These are phyloP conservation scores for Bombycilla garrulus DNA, from an alignment of 2,113 vertebrate species.

Conservation along the genomic window DNA sequence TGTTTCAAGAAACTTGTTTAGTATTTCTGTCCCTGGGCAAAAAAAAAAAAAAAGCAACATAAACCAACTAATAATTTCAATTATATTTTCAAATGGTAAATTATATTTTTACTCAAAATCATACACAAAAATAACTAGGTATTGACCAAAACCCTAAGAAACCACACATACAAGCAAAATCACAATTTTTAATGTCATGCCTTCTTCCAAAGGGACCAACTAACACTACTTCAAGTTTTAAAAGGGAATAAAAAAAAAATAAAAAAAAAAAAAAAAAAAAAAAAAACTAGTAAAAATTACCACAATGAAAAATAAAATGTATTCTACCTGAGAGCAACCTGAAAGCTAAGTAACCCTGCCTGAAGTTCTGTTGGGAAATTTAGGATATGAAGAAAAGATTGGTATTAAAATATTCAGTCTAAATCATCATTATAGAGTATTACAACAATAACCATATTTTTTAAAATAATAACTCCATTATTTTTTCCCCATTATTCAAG, in stretches of 20 bases:
- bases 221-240: not conserved
- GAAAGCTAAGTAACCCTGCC: not conserved
- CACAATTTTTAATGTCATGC: not conserved
- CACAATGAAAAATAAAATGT: not conserved
- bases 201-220: not conserved
- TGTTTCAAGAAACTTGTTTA: not conserved
- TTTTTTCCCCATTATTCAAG: not conserved
- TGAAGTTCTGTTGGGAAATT: not conserved
- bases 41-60: not conserved
- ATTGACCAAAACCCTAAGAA: not conserved
- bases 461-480: not conserved
- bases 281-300: not conserved
- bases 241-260: not conserved
- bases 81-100: not conserved
- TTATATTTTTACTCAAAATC: not conserved
- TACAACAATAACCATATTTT: not conserved
- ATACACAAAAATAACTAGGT: not conserved
- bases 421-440: not conserved
- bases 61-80: not conserved
- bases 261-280: not conserved
- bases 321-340: not conserved
- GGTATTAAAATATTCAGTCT: not conserved
- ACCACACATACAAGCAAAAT: fast-evolving
- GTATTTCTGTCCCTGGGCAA: not conserved
- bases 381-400: not conserved